Evolutionary conservation across 2,888 invertebrate species (phyloP), one percentile per base, ranked within the genome.

Genomic region (Folsomia manolachei): DNA sequence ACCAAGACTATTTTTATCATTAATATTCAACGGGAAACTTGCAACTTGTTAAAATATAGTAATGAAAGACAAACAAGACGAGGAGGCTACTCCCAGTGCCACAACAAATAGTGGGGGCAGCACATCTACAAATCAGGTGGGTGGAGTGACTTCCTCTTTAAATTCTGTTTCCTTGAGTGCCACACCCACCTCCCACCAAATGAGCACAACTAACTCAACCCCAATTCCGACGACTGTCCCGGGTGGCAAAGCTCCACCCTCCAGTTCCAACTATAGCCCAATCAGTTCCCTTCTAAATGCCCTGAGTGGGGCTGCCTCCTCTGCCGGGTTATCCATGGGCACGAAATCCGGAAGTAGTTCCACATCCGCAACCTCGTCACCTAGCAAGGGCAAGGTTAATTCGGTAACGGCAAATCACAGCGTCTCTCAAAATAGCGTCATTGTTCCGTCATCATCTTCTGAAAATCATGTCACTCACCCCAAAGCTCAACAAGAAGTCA

Each of bases 221-320:
- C 14, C 56, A 14, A n/a, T n/a, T 7, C 7, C 56, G 4, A 7
- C 56, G 7, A 14, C 56, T 56, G 56, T 19, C 11, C 19, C 56
- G 7, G 56, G 18, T 56, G 56, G 56, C 39, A 70, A 74, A 60
- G 71, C 66, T 71, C 69, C 72, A 62, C 62, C 71, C 26, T 70
- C 72, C 68, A 70, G 68, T 66, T 72, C 69, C 74, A 74, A 70
- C 70, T 74, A 76, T n/a, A 74, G 76, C 63, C 72, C 76, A 69
- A 76, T 76, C 66, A 76, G 76, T 71, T 72, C 72, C 7, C 60
- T 76, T 52, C 61, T 76, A 9, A 76, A 70, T 72, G 76, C 74
- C 39, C 70, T 75, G 61, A 77, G 74, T 64, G 73, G 74, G 53
- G 74, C 73, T 64, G 76, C 72, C 62, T 70, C 73, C 63, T 68